Conservation (phyloP, 2,113 vertebrate species). For the Nothobranchius kuhntae region DNA sequence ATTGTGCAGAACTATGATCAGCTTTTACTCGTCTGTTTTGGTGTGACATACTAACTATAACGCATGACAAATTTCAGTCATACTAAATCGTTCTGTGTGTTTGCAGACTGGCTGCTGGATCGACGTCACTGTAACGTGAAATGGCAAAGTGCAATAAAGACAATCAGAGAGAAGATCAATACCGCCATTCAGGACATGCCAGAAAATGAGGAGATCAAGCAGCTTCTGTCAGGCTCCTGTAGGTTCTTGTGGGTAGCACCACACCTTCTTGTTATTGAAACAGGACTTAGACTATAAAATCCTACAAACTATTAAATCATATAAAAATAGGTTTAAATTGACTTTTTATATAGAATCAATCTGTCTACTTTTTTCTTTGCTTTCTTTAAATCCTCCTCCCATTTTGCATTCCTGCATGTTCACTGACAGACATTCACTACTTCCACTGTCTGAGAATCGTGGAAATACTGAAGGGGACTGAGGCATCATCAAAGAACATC, state of each 20-base stretch:
- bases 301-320: too few species aligned
- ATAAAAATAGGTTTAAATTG: too few species aligned
- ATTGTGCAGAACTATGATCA: too few species aligned
- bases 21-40: too few species aligned
- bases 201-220: slow-evolving; percentile 88
- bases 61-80: too few species aligned
- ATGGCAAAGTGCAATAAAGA: slow-evolving; percentile 86
- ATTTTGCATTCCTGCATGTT: not conserved
- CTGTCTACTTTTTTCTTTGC: too few species aligned
- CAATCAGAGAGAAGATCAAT: slow-evolving; percentile 87
- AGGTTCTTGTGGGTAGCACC: slow-evolving; percentile 57
- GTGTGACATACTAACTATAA: too few species aligned
- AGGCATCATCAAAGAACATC: slow-evolving; percentile 93
- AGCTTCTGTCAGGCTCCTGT: slow-evolving; percentile 90
- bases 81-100: not conserved
- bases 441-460: slow-evolving; percentile 93
- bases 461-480: slow-evolving; percentile 91
- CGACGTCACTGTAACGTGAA: slow-evolving; percentile 89
- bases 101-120: slow-evolving; percentile 92
- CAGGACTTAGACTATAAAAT: too few species aligned
- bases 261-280: too few species aligned
- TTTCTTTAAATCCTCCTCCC: too few species aligned
- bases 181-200: slow-evolving; percentile 93
- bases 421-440: slow-evolving; percentile 91
- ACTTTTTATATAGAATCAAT: too few species aligned